phyloP scores from a whole-genome alignment of 2,113 vertebrate species.

The Naja naja region DNA sequence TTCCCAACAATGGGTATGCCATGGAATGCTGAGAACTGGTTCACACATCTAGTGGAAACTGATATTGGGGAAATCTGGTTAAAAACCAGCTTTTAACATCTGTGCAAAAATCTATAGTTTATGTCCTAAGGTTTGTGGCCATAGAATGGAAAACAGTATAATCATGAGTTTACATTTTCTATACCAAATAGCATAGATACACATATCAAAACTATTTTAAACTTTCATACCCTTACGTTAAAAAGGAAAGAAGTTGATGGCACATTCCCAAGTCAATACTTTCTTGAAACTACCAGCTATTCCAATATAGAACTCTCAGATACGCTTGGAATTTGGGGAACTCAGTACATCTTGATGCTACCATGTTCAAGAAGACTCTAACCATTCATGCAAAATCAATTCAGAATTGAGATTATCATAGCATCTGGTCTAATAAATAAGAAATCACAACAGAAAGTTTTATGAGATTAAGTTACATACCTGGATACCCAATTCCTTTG shows the following conservation, averaged over 20 bases:
- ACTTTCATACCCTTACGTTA: not conserved
- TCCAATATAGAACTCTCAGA: not conserved
- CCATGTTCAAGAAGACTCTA: not conserved
- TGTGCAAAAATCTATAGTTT: not conserved
- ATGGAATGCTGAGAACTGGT: not conserved
- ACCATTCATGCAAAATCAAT: not conserved
- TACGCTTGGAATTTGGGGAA: not conserved
- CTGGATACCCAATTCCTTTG: conserved; percentile 96
- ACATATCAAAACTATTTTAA: not conserved
- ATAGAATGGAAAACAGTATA: not conserved
- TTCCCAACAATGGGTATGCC: not conserved
- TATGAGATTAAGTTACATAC: conserved; percentile 65
- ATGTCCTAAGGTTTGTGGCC: not conserved
- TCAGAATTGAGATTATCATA: not conserved
- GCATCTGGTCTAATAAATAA: not conserved
- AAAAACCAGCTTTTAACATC: not conserved
- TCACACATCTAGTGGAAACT: not conserved
- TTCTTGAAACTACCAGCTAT: not conserved
- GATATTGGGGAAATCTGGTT: not conserved
- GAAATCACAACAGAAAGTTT: rapidly evolving
- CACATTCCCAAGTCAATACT: not conserved
- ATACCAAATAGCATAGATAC: not conserved
- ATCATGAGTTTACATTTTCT: not conserved
- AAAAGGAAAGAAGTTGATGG: not conserved
- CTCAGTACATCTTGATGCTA: not conserved